Evolutionary conservation across 1,140 invertebrate species (phyloP), one percentile per base, ranked within the genome.

Genomic region (Pygmarrhopalites habei): DNA sequence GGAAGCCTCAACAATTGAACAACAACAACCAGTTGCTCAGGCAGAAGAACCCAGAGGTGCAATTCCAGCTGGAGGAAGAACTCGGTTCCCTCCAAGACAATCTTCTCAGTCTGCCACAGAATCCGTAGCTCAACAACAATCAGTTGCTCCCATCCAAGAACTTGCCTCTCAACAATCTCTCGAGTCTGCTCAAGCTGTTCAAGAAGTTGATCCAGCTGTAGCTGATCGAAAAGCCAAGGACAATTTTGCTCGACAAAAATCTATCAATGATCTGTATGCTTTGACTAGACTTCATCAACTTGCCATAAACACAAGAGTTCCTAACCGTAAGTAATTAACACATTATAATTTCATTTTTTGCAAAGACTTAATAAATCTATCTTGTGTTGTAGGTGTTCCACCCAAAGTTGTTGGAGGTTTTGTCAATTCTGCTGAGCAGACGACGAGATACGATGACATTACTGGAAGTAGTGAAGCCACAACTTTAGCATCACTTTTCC

Each of bases 231-330:
- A 64, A 57, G 58, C 66, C 17, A 66, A 67, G 39, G 69, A 71
- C 29, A 66, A 68, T 51, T 67, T 58, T 56, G 69, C 64, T 5
- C 21, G 61, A 29, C 39, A 46, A 4, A 71, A 71, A 43, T 68
- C 69, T 14, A 58, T 65, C 25, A 71, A 64, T 58, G 69, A 71
- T 44, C 51, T 71, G 12, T 71, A 63, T 39, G 66, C 69, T 44
- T 62, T 71, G 15, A 60, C 66, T 2, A 43, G 69, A 43, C 62
- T 71, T n/a, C 69, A 71, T 19, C 66, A 71, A 62, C 52, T 61
- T 28, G 66, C 66, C 21, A 66, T 68, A 49, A 63, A 64, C 26
- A 62, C 62, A 15, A 44, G 65, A 52, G 52, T 61, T 46, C 64
- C 69, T 4, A 62, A 41, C 41, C 56, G 65, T 28, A 46, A 62